Conservation (phyloP, 1,140 invertebrate genomes). For the Metaphire vulgaris region DNA sequence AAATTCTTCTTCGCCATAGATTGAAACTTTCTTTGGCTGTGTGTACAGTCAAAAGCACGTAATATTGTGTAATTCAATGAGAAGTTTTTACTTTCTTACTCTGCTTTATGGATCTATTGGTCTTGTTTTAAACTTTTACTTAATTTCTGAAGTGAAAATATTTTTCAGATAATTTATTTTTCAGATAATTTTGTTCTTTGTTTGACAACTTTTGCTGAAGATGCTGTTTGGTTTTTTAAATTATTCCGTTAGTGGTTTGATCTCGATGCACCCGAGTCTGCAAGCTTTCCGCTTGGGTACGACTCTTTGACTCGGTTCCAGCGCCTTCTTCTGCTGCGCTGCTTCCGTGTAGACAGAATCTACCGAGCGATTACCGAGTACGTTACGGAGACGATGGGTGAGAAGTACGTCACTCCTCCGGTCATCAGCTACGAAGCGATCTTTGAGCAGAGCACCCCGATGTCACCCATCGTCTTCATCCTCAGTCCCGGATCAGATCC, state of each 20-base stretch:
- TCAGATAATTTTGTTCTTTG: neutral
- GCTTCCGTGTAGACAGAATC: conserved; percentile 78
- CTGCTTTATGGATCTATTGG: too few species aligned
- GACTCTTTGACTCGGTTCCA: conserved; percentile 62
- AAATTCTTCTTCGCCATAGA: too few species aligned
- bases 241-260: conserved; percentile 66
- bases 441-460: conserved; percentile 70
- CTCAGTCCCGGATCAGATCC: conserved; percentile 81
- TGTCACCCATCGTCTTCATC: conserved; percentile 77
- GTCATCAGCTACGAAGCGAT: conserved; percentile 72
- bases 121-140: too few species aligned
- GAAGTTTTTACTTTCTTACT: too few species aligned
- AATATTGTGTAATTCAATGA: too few species aligned
- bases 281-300: conserved; percentile 63
- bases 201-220: too few species aligned
- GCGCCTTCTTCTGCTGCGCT: conserved; percentile 71
- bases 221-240: too few species aligned
- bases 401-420: conserved; percentile 75
- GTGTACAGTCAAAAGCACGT: too few species aligned
- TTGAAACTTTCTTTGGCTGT: too few species aligned
- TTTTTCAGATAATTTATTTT: too few species aligned
- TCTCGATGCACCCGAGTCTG: conserved; percentile 66
- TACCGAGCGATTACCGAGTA: conserved; percentile 71
- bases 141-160: too few species aligned
- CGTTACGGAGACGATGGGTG: conserved; percentile 71